These are phyloP conservation scores for Monarcha castaneiventris DNA, from an alignment of 2,113 vertebrate genomes.

Conservation along the genomic window DNA sequence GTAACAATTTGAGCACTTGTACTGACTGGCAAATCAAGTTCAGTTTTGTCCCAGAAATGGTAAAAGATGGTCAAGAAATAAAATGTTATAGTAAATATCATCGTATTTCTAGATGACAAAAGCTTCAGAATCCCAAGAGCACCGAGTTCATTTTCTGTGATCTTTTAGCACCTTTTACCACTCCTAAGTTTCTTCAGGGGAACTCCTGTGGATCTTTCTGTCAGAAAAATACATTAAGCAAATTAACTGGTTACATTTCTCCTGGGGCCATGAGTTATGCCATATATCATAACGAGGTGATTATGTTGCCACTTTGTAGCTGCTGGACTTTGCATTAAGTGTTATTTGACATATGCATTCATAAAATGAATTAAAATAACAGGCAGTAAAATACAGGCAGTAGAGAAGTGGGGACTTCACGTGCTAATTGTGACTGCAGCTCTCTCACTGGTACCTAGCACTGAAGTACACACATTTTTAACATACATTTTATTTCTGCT, in stretches of 20 bases:
- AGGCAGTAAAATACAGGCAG: conserved; percentile 28
- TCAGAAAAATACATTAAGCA: conserved; percentile 7
- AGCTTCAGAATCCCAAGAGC: background rate
- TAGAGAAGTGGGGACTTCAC: background rate
- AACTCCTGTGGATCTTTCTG: background rate
- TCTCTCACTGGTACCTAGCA: background rate
- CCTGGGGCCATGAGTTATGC: conserved; percentile 3
- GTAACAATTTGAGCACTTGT: background rate
- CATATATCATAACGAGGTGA: conserved; percentile 27
- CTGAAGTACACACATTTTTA: background rate
- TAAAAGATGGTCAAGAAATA: background rate
- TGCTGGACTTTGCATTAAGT: conserved; percentile 44
- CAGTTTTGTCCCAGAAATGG: background rate
- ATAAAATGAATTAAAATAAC: conserved; percentile 54
- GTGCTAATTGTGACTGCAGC: background rate
- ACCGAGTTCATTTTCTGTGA: background rate
- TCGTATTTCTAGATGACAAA: background rate
- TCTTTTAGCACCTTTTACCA: background rate
- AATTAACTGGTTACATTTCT: conserved; percentile 30
- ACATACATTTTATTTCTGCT: background rate
- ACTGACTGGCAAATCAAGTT: background rate
- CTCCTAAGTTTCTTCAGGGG: background rate
- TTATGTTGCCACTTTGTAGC: conserved; percentile 45
- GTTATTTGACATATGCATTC: conserved; percentile 17
- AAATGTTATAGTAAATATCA: background rate